Evolutionary conservation across 2,797 vertebrate species (phyloP).

Genomic region (Muraenolepis orangiensis): DNA sequence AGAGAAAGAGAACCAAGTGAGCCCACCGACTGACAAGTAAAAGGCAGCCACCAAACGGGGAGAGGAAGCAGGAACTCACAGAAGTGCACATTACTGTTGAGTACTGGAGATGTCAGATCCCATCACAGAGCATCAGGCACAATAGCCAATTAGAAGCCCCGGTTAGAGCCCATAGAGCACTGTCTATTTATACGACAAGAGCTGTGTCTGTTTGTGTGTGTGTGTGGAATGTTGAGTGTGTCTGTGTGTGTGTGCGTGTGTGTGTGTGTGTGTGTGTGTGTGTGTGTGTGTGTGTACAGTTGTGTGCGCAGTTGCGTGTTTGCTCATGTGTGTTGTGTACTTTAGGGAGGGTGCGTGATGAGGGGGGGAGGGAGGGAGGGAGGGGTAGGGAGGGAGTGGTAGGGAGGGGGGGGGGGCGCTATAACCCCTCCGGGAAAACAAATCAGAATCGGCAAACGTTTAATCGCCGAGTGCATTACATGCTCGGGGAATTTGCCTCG

Average conservation of each 20-base stretch:
- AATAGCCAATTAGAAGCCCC: conserved; percentile 55
- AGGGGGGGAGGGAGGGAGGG: not conserved
- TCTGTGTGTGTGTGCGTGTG: not conserved
- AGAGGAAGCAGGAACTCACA: conserved; percentile 27
- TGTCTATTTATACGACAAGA: conserved; percentile 10
- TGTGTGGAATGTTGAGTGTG: too few species aligned
- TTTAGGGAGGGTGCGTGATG: not conserved
- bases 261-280: not conserved
- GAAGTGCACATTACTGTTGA: conserved; percentile 33
- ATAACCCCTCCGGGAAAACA: not conserved
- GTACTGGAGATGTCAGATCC: conserved; percentile 43
- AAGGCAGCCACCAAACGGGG: not conserved
- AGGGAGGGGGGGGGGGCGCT: not conserved
- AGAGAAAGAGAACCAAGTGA: conserved; percentile 6
- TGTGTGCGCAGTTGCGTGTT: not conserved
- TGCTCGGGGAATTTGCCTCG: not conserved
- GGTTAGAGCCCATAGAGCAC: conserved; percentile 33
- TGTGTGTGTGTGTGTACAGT: not conserved
- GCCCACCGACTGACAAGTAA: not conserved
- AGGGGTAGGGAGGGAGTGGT: too few species aligned
- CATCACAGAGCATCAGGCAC: conserved; percentile 45
- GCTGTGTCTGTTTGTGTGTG: not conserved
- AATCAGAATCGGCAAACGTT: not conserved
- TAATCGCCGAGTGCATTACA: conserved; percentile 13
- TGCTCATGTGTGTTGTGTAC: not conserved